Base-by-base conservation (phyloP, 2,113 vertebrate species). In the Pyxicephalus adspersus region DNA sequence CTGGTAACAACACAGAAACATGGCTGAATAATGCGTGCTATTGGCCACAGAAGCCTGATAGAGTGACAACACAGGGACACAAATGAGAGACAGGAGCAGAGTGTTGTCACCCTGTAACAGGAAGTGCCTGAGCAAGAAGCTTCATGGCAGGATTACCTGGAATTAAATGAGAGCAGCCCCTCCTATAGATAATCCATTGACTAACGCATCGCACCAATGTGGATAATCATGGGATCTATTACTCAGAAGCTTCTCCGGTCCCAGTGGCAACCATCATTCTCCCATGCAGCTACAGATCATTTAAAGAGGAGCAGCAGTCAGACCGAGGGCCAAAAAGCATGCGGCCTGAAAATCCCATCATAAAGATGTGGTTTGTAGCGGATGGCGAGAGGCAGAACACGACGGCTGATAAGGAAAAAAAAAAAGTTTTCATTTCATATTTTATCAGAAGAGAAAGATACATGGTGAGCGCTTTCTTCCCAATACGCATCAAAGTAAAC, bases 321-420 rank as follows among this genome's bases (percentile, higher is more conserved):
- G 57, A 60, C 74, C 74, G 64, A 77, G 64, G 75, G 75, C 75
- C 64, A 64, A 16, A 51, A 45, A 50, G 61, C 64, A 64, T 64
- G 29, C 29, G 50, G 29, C 64, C 28, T 31, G 61, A 77, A 64
- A 60, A 75, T 60, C 57, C 72, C 72, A 58, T 58, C 45, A 75
- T n/a, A n/a, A n/a, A 55, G 68, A 71, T 71, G 29, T 55, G 51
- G 67, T 57, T 31, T 60, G 20, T 34, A 18, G 29, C 23, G n/a
- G 72, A 60, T 3, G 55, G 15, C 20, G 29, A 38, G 57, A 75
- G 72, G 54, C 72, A 34, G 29, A 75, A 71, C 51, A 50, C 52
- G 34, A 60, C 31, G 16, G 72, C 8, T 38, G 72, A 75, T 75
- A 60, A 75, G 55, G n/a, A 5, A 38, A 5, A 38, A 5, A 38